phyloP scores from a whole-genome alignment of 2,113 vertebrate species.

The Anseranas semipalmata region DNA sequence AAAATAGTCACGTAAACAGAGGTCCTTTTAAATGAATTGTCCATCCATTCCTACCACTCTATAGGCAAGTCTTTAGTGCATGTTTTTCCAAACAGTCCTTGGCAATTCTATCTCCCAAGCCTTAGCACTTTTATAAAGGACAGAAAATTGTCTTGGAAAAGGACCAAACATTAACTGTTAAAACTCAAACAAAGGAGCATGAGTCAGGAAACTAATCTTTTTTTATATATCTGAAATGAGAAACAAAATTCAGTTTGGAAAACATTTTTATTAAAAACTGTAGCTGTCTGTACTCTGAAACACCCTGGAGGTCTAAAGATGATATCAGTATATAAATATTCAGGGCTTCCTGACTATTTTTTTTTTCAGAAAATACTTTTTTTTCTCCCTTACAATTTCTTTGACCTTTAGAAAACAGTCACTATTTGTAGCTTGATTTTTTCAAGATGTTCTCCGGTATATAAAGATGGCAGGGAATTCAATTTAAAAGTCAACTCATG shows the following conservation, averaged over 20 bases:
- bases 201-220: slow-evolving; percentile 16
- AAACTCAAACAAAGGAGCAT: slow-evolving; percentile 32
- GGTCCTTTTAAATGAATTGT: background rate
- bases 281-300: slow-evolving; percentile 53
- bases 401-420: slow-evolving; percentile 59
- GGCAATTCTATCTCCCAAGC: background rate
- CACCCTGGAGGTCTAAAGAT: slow-evolving; percentile 57
- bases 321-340: slow-evolving; percentile 64
- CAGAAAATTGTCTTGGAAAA: slow-evolving; percentile 55
- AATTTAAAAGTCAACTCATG: slow-evolving; percentile 56
- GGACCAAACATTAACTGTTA: background rate
- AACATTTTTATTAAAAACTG: slow-evolving; percentile 59
- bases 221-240: slow-evolving; percentile 34
- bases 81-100: background rate
- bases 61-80: background rate
- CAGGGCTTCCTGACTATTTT: slow-evolving; percentile 58
- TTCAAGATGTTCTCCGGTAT: slow-evolving; percentile 53
- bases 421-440: slow-evolving; percentile 58
- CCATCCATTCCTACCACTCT: background rate
- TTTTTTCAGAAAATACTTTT: slow-evolving; percentile 50
- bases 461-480: slow-evolving; percentile 51
- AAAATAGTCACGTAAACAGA: background rate
- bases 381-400: slow-evolving; percentile 11
- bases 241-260: slow-evolving; percentile 52
- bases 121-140: slow-evolving; percentile 1